A percentile compares a stretch with the other conserved stretches of the same genome.
Evolutionary conservation across 2,113 vertebrate species (phyloP).

Genomic region (Bos javanicus): DNA sequence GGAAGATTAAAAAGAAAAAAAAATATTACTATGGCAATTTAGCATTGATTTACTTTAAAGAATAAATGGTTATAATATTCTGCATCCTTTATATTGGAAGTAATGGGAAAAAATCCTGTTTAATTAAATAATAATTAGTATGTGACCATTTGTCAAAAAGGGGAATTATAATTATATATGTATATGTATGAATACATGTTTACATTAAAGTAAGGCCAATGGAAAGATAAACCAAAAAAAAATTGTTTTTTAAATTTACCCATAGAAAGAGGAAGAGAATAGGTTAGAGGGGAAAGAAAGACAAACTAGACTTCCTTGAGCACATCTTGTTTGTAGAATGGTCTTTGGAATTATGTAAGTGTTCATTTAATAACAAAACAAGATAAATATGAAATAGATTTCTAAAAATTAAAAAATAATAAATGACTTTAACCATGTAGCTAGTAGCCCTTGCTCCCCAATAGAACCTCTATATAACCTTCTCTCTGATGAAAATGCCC

Average conservation of each 20-base stretch:
- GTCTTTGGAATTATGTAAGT: neutral
- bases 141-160: neutral
- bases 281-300: neutral
- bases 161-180: neutral
- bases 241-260: neutral
- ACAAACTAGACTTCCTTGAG: neutral
- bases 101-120: neutral
- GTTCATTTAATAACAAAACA: neutral
- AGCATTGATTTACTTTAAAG: slow-evolving; percentile 17
- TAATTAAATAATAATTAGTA: neutral
- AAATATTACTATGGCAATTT: neutral
- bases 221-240: neutral
- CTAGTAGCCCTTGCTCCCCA: neutral
- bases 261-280: neutral
- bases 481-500: neutral
- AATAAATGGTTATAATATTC: neutral
- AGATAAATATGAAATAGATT: neutral
- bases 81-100: neutral
- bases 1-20: neutral
- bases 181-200: neutral
- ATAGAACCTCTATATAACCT: neutral
- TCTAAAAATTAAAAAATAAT: neutral
- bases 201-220: neutral
- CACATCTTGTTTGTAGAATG: neutral
- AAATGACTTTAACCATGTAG: neutral